These are phyloP conservation scores for Scalopus aquaticus DNA, from an alignment of 2,113 vertebrate genomes.

Conservation along the genomic window DNA sequence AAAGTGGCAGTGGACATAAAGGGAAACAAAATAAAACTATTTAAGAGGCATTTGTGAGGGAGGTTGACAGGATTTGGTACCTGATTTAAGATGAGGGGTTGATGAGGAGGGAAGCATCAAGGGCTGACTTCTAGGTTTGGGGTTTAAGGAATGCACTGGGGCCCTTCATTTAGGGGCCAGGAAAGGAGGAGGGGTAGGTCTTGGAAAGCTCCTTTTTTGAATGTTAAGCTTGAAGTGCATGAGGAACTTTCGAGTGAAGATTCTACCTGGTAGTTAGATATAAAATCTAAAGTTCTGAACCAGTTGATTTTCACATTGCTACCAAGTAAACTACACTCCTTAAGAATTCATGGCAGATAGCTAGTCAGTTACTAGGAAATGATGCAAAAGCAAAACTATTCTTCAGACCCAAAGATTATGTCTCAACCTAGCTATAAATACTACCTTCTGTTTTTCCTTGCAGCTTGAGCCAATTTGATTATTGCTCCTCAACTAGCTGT, in stretches of 20 bases:
- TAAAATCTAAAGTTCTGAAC: background rate
- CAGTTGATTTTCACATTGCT: background rate
- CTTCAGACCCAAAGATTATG: background rate
- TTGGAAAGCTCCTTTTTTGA: slow-evolving; percentile 12
- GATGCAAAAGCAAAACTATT: background rate
- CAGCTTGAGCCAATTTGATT: background rate
- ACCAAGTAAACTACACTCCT: background rate
- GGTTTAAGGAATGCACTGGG: background rate
- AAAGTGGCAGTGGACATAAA: background rate
- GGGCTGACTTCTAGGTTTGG: background rate
- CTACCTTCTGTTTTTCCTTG: background rate
- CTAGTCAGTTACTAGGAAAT: background rate
- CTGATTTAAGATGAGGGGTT: background rate
- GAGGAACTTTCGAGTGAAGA: background rate
- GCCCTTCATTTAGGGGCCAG: background rate
- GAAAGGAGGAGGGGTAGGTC: background rate
- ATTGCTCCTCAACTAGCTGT: background rate
- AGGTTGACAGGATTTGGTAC: background rate
- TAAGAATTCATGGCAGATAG: background rate
- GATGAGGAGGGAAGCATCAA: background rate
- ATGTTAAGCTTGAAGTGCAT: background rate
- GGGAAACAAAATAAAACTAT: background rate
- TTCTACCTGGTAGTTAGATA: background rate
- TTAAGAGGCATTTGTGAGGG: background rate
- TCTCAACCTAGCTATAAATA: background rate